Conservation (phyloP, 2,797 vertebrate genomes). For the Poecile montanus region DNA sequence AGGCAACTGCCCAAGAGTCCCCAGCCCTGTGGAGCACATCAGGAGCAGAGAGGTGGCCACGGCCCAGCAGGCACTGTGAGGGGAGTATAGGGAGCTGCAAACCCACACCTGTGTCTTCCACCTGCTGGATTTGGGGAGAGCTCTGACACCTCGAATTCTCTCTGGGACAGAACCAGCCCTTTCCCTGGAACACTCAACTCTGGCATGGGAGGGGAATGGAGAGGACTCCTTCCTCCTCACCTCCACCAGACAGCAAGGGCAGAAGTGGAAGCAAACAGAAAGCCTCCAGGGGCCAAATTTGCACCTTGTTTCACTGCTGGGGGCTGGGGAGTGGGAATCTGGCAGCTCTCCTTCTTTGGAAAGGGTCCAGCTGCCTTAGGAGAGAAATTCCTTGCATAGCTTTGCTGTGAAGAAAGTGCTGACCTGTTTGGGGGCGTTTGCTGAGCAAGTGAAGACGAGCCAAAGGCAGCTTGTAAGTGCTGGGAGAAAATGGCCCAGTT, state of each 20-base stretch:
- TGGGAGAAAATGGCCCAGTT: not conserved
- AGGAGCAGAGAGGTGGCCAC: not conserved
- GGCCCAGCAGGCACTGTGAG: not conserved
- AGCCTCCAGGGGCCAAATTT: not conserved
- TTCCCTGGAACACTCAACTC: not conserved
- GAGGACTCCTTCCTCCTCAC: not conserved
- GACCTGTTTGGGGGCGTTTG: constrained; percentile 52
- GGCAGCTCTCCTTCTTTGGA: constrained; percentile 15
- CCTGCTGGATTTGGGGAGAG: not conserved
- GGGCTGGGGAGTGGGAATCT: not conserved
- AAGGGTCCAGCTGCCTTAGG: constrained; percentile 43
- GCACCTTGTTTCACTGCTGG: not conserved
- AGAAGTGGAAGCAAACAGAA: not conserved
- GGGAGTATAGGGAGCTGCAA: not conserved
- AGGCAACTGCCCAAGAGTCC: not conserved
- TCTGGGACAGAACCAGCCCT: not conserved
- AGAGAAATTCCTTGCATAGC: constrained; percentile 62
- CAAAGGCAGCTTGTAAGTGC: not conserved
- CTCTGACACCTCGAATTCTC: not conserved
- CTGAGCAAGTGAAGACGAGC: constrained; percentile 58
- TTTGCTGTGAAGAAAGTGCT: constrained; percentile 57
- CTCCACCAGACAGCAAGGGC: not conserved
- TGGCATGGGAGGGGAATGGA: not conserved
- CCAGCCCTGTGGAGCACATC: not conserved
- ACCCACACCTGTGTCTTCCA: not conserved